A percentile compares a stretch with the other conserved stretches of the same genome.
Conservation (phyloP, 2,888 invertebrate genomes). For the Sepioteuthis lessoniana region DNA sequence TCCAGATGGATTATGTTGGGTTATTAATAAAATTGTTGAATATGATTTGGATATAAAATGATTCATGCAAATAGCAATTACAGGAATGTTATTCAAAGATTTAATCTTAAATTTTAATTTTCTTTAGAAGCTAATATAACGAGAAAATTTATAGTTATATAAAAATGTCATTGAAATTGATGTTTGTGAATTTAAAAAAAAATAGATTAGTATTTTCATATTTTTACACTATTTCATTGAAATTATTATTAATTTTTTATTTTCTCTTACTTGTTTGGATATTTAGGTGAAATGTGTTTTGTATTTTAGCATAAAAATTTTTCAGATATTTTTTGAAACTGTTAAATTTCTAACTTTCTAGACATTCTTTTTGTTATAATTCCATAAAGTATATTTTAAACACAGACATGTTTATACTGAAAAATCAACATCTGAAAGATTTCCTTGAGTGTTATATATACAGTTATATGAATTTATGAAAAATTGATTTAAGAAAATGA, state of each 20-base stretch:
- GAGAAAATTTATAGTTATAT: not conserved
- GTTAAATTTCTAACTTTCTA: not conserved
- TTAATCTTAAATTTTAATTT: not conserved
- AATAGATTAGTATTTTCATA: not conserved
- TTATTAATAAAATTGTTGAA: not conserved
- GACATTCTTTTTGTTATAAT: not conserved
- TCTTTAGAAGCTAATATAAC: not conserved
- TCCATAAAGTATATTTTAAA: not conserved
- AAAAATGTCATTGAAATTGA: not conserved
- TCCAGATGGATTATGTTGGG: not conserved
- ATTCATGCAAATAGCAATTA: no score
- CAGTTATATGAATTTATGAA: not conserved
- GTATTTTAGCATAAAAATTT: not conserved
- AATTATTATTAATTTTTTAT: not conserved
- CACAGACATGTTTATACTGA: not conserved
- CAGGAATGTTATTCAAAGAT: not conserved
- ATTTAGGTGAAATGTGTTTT: not conserved
- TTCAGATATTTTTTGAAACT: not conserved
- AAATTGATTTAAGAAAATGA: not conserved
- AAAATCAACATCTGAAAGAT: not conserved
- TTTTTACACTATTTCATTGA: not conserved
- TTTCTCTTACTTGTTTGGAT: not conserved
- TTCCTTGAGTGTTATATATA: not conserved
- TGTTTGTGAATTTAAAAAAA: not conserved
- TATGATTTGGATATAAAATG: not conserved